These are phyloP conservation scores for Schlechtendalia chinensis DNA, from an alignment of 1,140 invertebrate species.

Conservation along the genomic window DNA sequence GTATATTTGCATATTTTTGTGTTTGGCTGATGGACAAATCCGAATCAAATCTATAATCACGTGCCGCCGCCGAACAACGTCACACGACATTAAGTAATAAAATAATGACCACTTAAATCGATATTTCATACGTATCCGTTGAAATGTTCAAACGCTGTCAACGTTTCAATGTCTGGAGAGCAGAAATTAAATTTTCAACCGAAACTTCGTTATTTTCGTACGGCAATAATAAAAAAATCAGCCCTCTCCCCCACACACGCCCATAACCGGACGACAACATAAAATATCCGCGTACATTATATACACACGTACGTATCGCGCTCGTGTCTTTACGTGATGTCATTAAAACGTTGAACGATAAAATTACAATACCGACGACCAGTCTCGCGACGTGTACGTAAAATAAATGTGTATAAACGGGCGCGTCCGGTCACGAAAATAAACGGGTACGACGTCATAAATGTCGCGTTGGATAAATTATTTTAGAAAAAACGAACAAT, in stretches of 20 bases:
- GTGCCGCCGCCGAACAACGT: not conserved
- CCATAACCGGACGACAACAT: too few species aligned
- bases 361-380: too few species aligned
- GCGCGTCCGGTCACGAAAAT: too few species aligned
- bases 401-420: too few species aligned
- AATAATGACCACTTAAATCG: conserved; percentile 2
- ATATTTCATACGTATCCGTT: conserved; percentile 1
- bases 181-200: conserved; percentile 22
- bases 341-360: too few species aligned
- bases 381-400: too few species aligned
- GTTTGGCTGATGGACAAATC: conserved; percentile 24
- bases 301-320: too few species aligned
- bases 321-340: too few species aligned
- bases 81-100: conserved; percentile 14
- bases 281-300: too few species aligned
- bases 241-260: too few species aligned
- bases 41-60: conserved; percentile 9
- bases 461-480: not conserved
- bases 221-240: not conserved
- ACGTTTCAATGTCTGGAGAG: not conserved
- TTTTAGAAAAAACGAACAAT: conserved; percentile 9
- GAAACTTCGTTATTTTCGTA: conserved; percentile 6
- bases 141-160: not conserved
- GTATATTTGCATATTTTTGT: not conserved
- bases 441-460: too few species aligned